Conservation (phyloP, 2,888 invertebrate genomes). For the Netelia inedita region DNA sequence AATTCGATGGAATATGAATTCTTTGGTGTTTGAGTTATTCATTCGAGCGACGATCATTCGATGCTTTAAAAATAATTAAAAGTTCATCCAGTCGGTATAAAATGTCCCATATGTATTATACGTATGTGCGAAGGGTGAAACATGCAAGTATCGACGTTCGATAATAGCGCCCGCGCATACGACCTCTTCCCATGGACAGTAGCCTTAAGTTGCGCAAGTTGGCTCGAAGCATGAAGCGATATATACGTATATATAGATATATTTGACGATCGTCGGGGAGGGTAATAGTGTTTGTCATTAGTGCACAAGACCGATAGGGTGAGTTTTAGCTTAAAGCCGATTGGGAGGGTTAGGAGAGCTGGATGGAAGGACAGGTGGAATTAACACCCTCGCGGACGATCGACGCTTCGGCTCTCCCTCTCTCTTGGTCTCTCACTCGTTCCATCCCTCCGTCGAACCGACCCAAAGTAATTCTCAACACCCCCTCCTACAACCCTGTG, state of each 20-base stretch:
- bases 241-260: slow-evolving; percentile 23
- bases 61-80: no score
- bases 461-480: slow-evolving; percentile 25
- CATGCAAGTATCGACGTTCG: slow-evolving; percentile 76
- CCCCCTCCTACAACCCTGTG: neutral
- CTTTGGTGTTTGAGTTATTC: no score
- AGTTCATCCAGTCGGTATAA: neutral
- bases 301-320: slow-evolving; percentile 72
- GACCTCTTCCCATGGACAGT: slow-evolving; percentile 44
- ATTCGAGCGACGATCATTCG: no score
- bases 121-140: slow-evolving; percentile 57
- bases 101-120: slow-evolving; percentile 44
- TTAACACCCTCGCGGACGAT: slow-evolving; percentile 76
- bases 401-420: slow-evolving; percentile 27
- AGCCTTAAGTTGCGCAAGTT: slow-evolving; percentile 6
- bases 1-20: no score
- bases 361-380: slow-evolving; percentile 79
- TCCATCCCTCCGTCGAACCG: neutral
- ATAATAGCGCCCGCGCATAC: slow-evolving; percentile 64
- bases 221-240: neutral
- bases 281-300: slow-evolving; percentile 80
- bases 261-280: slow-evolving; percentile 72
- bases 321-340: slow-evolving; percentile 74
- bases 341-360: slow-evolving; percentile 74
- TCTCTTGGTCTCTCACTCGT: neutral